These are phyloP conservation scores for Orussus abietinus DNA, from an alignment of 1,140 invertebrate species.

Conservation along the genomic window DNA sequence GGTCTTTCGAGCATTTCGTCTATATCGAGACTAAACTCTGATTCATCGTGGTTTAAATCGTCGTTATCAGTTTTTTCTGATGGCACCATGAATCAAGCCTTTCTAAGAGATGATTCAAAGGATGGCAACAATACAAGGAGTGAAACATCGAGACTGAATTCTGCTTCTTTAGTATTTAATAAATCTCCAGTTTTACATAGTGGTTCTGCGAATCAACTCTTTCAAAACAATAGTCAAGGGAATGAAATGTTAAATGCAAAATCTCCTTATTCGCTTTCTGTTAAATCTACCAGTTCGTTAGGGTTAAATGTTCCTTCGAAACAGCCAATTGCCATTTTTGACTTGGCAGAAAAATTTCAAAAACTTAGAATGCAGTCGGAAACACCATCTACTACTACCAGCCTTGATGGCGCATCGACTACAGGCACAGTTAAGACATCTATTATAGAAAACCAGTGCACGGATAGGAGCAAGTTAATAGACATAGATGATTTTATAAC, in stretches of 20 bases:
- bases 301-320: no score
- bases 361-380: conserved; percentile 23
- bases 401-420: no score
- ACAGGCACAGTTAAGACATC: neutral
- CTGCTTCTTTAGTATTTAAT: neutral
- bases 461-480: neutral
- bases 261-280: no score
- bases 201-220: neutral
- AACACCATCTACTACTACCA: no score
- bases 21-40: conserved; percentile 22
- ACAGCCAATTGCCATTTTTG: conserved; percentile 16
- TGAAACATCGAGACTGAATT: neutral
- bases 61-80: conserved; percentile 20
- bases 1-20: conserved; percentile 28
- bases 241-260: neutral
- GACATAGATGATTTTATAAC: no score
- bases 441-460: neutral
- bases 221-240: neutral
- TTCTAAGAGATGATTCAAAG: conserved; percentile 20
- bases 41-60: conserved; percentile 16
- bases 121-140: neutral
- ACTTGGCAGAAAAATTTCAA: conserved; percentile 26
- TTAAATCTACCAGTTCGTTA: no score
- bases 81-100: conserved; percentile 29
- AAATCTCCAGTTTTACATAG: neutral